Evolutionary conservation across 2,113 vertebrate genomes (phyloP).

Genomic region (Ancistrus triradiatus): DNA sequence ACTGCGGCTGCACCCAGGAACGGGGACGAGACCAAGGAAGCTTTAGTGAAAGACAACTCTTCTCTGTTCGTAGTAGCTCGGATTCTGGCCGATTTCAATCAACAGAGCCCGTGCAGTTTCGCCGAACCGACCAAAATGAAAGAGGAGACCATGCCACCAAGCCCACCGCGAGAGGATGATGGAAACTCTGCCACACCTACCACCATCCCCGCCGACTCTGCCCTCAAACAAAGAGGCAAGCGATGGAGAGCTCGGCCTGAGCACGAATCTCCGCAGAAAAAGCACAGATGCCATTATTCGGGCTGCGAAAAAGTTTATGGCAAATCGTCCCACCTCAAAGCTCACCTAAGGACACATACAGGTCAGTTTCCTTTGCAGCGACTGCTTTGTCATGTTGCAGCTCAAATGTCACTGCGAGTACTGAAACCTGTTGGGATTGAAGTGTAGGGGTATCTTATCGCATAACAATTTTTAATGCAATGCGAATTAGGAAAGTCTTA

Average conservation of each 20-base stretch:
- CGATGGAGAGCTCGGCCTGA: constrained; percentile 80
- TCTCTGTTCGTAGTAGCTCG: constrained; percentile 86
- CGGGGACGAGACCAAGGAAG: constrained; percentile 70
- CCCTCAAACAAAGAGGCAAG: constrained; percentile 91
- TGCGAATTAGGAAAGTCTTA: too few relatives aligned
- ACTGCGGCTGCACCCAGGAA: constrained; percentile 57
- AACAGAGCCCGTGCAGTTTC: constrained; percentile 77
- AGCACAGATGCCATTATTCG: constrained; percentile 97
- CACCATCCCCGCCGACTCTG: constrained; percentile 72
- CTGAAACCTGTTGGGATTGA: constrained; percentile 5
- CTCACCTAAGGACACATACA: constrained; percentile 98
- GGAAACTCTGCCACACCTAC: constrained; percentile 87
- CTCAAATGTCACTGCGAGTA: constrained; percentile 33
- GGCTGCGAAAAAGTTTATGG: constrained; percentile 99
- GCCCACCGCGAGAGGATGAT: constrained; percentile 67
- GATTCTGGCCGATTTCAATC: constrained; percentile 94
- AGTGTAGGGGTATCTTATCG: background rate
- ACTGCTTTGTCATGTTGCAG: constrained; percentile 47
- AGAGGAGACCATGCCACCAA: constrained; percentile 71
- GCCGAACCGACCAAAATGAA: constrained; percentile 73
- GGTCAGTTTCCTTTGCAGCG: constrained; percentile 79
- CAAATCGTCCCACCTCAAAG: constrained; percentile 99
- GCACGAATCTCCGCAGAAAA: constrained; percentile 89
- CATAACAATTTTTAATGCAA: too few relatives aligned
- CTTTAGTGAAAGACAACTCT: constrained; percentile 72